Base-by-base conservation (phyloP, 2,113 vertebrate genomes). In the Albula glossodonta region DNA sequence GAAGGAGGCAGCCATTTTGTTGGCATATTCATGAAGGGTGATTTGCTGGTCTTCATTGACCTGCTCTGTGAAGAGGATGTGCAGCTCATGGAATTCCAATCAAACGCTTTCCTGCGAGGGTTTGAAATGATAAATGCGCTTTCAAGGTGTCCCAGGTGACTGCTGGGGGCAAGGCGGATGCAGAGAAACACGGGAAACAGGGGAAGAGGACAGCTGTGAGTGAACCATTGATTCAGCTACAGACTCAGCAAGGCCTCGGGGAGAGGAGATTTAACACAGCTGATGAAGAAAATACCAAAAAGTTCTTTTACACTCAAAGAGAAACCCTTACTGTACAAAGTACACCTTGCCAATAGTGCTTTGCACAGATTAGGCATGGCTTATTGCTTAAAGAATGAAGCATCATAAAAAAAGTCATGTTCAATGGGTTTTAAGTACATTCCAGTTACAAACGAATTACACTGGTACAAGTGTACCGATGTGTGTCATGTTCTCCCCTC, bases 1-100 rank as follows among this genome's bases (percentile, higher is more conserved):
- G 81, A 51, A 88, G 52, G 10, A 79, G 66, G 70, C 53, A 10
- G n/a, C 78, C 19, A 85, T 51, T 88, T 90, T 90, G 13, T 80
- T 83, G 10, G 81, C 83, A 87, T 93, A 91, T 87, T 92, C 84
- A 91, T 89, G 86, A 89, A 82, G 60, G 81, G 85, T 83, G 41
- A 80, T 84, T 86, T 91, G 86, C 63, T 90, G 89, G 90, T 90
- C 82, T 90, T 80, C 87, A 92, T 83, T 88, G 88, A 92, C 85
- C 15, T 63, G 82, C 81, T 83, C 81, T 85, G 31, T 78, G 84
- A 86, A 84, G 52, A 85, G 79, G 81, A 90, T 63, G 74, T 78
- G 84, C 70, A 87, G 78, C 60, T 90, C 87, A 87, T 11, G 52
- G 80, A 22, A 84, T 57, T 87, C 87, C 83, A 88, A 87, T 90